Base-by-base conservation (phyloP, 1,140 invertebrate species). In the Adoxophyes honmai region DNA sequence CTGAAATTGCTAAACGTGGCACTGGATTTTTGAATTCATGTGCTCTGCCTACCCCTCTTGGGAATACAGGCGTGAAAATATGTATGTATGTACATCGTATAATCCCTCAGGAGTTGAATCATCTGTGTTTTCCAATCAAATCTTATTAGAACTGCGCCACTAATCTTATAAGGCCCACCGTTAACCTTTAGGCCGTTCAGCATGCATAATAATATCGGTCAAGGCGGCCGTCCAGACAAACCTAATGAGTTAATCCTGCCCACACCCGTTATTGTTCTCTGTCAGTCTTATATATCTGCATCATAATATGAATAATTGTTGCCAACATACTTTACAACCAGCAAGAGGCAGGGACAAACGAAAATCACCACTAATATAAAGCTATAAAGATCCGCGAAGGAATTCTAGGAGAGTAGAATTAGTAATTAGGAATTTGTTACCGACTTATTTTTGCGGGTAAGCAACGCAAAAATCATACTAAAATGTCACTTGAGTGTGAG, bases 151-250 rank as follows among this genome's bases (percentile, higher is more conserved):
- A 2, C 21, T 28, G 21, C 21, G 6, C 2, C 6, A 28, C 21
- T 3, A 28, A 28, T 28, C 42, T 48, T 21, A 48, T 48, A 48
- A 48, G 42, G 21, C 21, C 21, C 11, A 18, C 42, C 21, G 42
- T 48, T 28, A 48, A 48, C 42, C 42, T 52, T 52, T 34, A 35
- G 28, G 8, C n/a, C 28, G 4, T n/a, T 75, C 75, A 78, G 62
- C 64, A 82, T 83, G 78, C 61, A n/a, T n/a, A n/a, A n/a, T n/a
- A n/a, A 86, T 78, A 80, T 83, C 75, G 83, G 83, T 84, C 83
- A 86, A 86, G 83, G 83, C 68, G 68, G 34, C 13, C 55, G 73
- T 82, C 79, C 81, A 84, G 74, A 72, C 71, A 69, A 76, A 71
- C 67, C 66, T 67, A 81, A 83, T 86, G 76, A 82, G 78, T 81